Base-by-base conservation (phyloP, 1,140 invertebrate genomes). In the Habropoda laboriosa region DNA sequence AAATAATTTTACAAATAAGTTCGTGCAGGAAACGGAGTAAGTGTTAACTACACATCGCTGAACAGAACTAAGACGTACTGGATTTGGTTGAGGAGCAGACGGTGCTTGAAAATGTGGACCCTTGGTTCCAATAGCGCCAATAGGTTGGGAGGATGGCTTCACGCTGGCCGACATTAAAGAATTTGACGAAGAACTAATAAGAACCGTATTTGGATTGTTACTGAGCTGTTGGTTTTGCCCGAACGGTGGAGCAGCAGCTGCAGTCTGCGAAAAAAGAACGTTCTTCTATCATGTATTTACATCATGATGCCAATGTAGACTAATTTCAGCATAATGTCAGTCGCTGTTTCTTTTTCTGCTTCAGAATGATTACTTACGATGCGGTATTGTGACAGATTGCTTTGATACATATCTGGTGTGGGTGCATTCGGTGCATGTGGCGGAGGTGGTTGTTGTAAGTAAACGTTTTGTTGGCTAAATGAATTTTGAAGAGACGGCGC, bases 141-240 rank as follows among this genome's bases (percentile, higher is more conserved):
- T 97, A 88, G 95, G 96, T 93, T 97, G 96, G 67, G 95, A 94
- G 16, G 96, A 96, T 27, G 96, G 96, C 90, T 98, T 98, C 21
- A 98, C 96, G 82, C 95, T 96, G 49, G 97, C 96, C 1, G 97
- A 98, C 97, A 98, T 98, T 60, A 98, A 94, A 30, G 97, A 97
- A 92, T 97, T 97, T 12, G 96, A 96, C 12, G 96, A 96, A 38
- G 97, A 97, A 64, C 97, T 97, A 76, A 98, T 98, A 79, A 98
- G 95, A 71, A 98, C 96, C 38, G 97, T 97, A 87, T 96, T 98
- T 35, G 97, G 97, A 93, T 96, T 97, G 88, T 95, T 97, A 80
- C 95, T 94, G 72, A 97, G 94, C 88, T 97, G 97, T 66, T 96
- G 95, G 82, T 96, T 96, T 90, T 97, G 96, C 27, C 96, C 95